Evolutionary conservation across 37 sponge, comb jelly and placozoan species (phyloP).

Genomic region (Chondrilla cf. caribensis): DNA sequence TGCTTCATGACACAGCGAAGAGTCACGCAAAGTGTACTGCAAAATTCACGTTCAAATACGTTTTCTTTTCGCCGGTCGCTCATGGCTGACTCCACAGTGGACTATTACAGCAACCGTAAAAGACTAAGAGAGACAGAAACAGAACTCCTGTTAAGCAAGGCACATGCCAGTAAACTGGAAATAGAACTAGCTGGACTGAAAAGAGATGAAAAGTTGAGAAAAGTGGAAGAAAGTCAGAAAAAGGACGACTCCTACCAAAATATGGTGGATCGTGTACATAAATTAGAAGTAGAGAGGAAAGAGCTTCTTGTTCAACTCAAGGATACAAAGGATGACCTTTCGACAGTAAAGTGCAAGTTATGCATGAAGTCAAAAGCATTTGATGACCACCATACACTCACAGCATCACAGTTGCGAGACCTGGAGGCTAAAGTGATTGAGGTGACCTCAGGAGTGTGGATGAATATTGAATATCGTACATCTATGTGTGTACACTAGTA

Average conservation of each 20-base stretch:
- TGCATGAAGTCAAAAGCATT: neutral
- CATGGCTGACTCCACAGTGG: too few species aligned
- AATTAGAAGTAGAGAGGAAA: slow-evolving; percentile 32
- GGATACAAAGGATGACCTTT: slow-evolving; percentile 17
- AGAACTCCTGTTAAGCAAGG: neutral
- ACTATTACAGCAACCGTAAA: neutral
- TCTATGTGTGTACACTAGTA: neutral
- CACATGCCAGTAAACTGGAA: slow-evolving; percentile 10
- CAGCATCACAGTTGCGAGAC: neutral
- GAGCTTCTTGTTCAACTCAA: neutral
- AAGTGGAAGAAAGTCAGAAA: neutral
- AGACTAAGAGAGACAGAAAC: slow-evolving; percentile 5
- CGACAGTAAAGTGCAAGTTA: neutral
- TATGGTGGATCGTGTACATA: slow-evolving; percentile 19
- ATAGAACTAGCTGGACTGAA: neutral
- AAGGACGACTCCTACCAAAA: neutral
- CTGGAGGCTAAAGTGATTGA: neutral
- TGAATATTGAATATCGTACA: neutral
- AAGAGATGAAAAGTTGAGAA: neutral
- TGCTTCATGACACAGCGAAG: too few species aligned
- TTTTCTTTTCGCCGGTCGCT: too few species aligned
- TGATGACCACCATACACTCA: neutral
- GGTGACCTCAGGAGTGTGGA: neutral
- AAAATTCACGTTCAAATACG: too few species aligned
- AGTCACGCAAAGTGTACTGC: too few species aligned